These are phyloP conservation scores for Drosophila takahashii DNA, from an alignment of 1,140 invertebrate species.

Conservation along the genomic window DNA sequence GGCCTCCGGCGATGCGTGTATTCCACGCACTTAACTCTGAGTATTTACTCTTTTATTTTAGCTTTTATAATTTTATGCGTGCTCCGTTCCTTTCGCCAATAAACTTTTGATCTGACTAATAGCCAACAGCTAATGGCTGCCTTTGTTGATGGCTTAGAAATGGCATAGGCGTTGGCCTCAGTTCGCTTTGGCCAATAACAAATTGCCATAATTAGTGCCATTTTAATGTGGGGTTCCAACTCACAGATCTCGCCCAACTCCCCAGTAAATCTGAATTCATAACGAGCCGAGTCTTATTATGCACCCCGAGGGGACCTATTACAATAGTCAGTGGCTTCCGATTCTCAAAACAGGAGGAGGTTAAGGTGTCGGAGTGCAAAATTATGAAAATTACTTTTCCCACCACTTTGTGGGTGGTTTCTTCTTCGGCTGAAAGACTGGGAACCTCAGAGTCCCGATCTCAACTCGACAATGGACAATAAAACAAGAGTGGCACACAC, in stretches of 20 bases:
- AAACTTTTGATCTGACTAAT: constrained; percentile 45
- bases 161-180: constrained; percentile 46
- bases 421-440: constrained; percentile 25
- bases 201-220: constrained; percentile 73
- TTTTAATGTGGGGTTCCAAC: constrained; percentile 50
- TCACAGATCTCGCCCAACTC: constrained; percentile 11
- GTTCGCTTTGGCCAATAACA: constrained; percentile 60
- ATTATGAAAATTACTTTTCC: constrained; percentile 62
- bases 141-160: constrained; percentile 45
- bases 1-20: constrained; percentile 57
- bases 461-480: constrained; percentile 64
- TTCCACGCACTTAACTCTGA: constrained; percentile 53
- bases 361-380: constrained; percentile 70
- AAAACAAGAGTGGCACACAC: constrained; percentile 55
- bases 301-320: constrained; percentile 2
- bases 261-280: constrained; percentile 46
- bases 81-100: constrained; percentile 32
- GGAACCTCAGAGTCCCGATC: constrained; percentile 31
- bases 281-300: constrained; percentile 24
- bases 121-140: constrained; percentile 41
- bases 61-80: constrained; percentile 43
- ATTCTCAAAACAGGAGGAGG: constrained; percentile 11
- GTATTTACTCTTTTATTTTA: constrained; percentile 38
- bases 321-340: constrained; percentile 17
- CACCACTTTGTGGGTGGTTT: constrained; percentile 71